Base-by-base conservation (phyloP, 2,888 invertebrate genomes). In the Troilus luridus region DNA sequence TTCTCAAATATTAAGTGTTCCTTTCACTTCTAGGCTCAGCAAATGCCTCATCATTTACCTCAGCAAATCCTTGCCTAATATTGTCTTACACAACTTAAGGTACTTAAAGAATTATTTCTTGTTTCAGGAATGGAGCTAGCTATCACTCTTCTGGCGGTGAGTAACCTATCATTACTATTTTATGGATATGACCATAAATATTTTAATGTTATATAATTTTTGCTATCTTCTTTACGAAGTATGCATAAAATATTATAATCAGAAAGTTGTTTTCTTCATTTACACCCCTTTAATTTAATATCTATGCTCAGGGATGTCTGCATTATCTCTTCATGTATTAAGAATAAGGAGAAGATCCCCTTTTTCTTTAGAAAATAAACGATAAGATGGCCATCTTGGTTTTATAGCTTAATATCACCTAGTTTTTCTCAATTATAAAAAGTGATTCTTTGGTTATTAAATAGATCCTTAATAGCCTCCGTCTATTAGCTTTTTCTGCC, bases 91-190 rank as follows among this genome's bases (percentile, higher is more conserved):
- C 85, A 85, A 85, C 7, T 41, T 41, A 41, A n/a, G 56, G 54
- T 56, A 85, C 85, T 85, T 21, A 85, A 56, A 19, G 56, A 56
- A 85, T 64, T 64, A 24, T 89, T 89, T 64, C 62, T n/a, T 89
- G 60, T 89, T 89, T 64, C 64, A 89, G 89, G 89, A 60, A 89
- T 89, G 89, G 89, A 54, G 89, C 67, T 89, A 62, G 64, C 89
- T 19, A 64, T 89, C 89, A 89, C 54, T 54, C n/a, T 67, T 64
- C 54, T 89, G 54, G 62, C 89, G 89, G 89, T 89, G 64, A 89
- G 89, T 89, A 64, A 14, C 41, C 5, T 17, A 64, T 64, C 64
- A 24, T 67, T 67, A 24, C 24, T 24, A 5, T 24, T 24, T 27
- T 24, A 0, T 64, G 1, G 24, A 24, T 24, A 67, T 67, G 12